Conservation (phyloP, 2,888 invertebrate genomes). For the Arctia plantaginis region DNA sequence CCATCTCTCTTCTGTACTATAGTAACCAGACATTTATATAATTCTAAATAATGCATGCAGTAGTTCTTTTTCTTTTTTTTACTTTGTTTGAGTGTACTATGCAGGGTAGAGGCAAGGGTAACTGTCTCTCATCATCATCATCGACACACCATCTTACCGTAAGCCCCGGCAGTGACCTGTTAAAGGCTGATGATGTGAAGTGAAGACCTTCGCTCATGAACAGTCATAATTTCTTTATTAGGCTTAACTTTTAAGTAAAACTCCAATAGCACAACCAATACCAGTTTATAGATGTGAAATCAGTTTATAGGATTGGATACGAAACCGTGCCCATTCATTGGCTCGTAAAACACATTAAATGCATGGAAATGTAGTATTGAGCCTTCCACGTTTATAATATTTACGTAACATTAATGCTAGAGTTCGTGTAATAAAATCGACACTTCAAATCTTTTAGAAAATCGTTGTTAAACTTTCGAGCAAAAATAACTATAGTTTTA, state of each 20-base stretch:
- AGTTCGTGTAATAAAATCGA: conserved; percentile 13
- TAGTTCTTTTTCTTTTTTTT: too few species aligned
- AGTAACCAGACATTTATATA: too few species aligned
- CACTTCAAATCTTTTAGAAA: background rate
- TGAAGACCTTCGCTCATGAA: too few species aligned
- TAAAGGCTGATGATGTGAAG: too few species aligned
- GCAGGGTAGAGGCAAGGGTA: too few species aligned
- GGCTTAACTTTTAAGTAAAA: background rate
- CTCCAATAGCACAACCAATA: background rate
- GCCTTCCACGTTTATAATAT: background rate
- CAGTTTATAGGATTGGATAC: conserved; percentile 6
- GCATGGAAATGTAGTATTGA: conserved; percentile 1
- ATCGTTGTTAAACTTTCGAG: background rate
- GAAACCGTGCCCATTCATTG: background rate
- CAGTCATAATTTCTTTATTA: background rate
- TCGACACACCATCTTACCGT: too few species aligned
- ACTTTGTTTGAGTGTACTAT: too few species aligned
- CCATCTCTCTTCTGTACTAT: too few species aligned
- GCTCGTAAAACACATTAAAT: conserved; percentile 10
- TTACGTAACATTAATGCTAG: conserved; percentile 1
- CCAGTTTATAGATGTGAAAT: conserved; percentile 1
- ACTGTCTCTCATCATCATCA: too few species aligned
- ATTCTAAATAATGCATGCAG: too few species aligned
- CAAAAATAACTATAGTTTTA: too few species aligned
- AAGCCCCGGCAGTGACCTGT: too few species aligned